These are phyloP conservation scores for Xerus inauris DNA, from an alignment of 2,113 vertebrate species.

Conservation along the genomic window DNA sequence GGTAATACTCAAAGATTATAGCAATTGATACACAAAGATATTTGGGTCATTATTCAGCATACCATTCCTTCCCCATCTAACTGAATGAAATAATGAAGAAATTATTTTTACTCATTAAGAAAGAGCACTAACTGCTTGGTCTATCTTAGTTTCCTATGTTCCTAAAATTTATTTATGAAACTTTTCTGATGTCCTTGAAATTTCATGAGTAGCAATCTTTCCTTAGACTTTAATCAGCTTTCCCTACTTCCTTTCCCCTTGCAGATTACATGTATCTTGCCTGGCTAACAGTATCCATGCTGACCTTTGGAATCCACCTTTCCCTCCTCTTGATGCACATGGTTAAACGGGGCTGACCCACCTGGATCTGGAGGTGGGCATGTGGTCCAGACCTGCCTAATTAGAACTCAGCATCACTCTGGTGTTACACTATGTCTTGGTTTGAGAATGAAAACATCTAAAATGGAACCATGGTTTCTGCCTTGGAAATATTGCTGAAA, in stretches of 20 bases:
- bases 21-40: not conserved
- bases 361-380: not conserved
- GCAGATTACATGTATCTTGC: not conserved
- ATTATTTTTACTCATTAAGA: not conserved
- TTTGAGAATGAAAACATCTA: not conserved
- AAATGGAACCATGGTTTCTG: not conserved
- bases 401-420: not conserved
- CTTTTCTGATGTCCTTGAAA: not conserved
- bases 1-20: not conserved
- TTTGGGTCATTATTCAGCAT: not conserved
- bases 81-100: not conserved
- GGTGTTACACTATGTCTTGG: no score
- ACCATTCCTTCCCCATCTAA: not conserved
- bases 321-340: not conserved
- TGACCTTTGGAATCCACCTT: not conserved
- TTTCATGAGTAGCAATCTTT: not conserved
- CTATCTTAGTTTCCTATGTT: not conserved
- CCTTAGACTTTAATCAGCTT: not conserved
- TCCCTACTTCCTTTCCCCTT: not conserved
- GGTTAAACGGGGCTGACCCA: not conserved
- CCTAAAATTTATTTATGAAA: not conserved
- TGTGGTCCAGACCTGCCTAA: no score
- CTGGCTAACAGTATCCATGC: not conserved
- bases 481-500: not conserved
- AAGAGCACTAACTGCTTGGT: not conserved